These are phyloP conservation scores for Leucophenga montana DNA, from an alignment of 2,888 invertebrate genomes.

Conservation along the genomic window DNA sequence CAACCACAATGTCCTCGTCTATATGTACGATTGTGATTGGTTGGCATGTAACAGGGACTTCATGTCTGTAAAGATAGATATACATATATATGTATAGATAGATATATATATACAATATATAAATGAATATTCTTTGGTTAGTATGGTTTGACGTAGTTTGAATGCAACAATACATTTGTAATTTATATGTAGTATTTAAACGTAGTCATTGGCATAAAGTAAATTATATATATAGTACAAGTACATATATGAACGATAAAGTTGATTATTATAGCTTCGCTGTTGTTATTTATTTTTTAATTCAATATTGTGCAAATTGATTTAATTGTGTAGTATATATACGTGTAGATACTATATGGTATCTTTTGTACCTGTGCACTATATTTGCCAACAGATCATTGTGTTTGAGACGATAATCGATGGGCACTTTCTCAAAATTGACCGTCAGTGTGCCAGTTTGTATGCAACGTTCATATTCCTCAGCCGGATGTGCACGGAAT, in stretches of 20 bases:
- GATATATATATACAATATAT: not conserved
- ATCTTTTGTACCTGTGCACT: constrained; percentile 84
- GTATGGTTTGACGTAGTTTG: not conserved
- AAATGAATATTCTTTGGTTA: not conserved
- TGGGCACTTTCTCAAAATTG: constrained; percentile 91
- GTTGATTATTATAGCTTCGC: too few species aligned
- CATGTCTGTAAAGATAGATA: constrained; percentile 86
- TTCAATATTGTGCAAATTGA: not conserved
- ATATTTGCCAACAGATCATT: constrained; percentile 93
- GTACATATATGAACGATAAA: not conserved
- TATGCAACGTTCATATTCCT: constrained; percentile 92
- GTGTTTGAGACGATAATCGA: constrained; percentile 92
- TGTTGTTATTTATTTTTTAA: too few species aligned
- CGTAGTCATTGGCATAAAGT: not conserved
- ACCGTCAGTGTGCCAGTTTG: constrained; percentile 92
- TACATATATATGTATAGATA: constrained; percentile 48
- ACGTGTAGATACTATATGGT: not conserved
- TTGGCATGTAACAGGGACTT: constrained; percentile 96
- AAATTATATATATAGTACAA: too few species aligned
- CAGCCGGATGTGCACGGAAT: constrained; percentile 92
- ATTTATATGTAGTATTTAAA: not conserved
- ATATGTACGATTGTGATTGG: constrained; percentile 96
- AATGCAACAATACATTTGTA: not conserved
- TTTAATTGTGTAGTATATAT: not conserved
- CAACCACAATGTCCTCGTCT: constrained; percentile 98